A percentile compares a stretch with the other conserved stretches of the same genome.
Evolutionary conservation across 1,140 invertebrate genomes (phyloP).

Genomic region (Camponotus pennsylvanicus): DNA sequence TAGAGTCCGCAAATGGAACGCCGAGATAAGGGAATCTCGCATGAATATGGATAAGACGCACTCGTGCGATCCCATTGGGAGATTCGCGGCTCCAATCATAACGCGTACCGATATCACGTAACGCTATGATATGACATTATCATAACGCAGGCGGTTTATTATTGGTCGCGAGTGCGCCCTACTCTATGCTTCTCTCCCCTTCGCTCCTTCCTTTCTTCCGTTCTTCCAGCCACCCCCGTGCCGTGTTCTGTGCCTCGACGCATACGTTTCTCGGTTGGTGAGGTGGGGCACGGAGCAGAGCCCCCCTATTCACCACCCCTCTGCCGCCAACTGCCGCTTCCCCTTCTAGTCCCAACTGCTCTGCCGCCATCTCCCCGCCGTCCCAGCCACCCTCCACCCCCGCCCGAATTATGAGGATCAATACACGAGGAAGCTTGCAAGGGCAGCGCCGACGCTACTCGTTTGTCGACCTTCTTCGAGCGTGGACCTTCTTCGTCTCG

Average conservation of each 20-base stretch:
- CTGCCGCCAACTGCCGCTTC: constrained; percentile 69
- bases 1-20: constrained; percentile 41
- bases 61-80: constrained; percentile 77
- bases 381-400: constrained; percentile 71
- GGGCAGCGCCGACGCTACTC: constrained; percentile 83
- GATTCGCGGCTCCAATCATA: constrained; percentile 82
- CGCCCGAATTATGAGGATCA: constrained; percentile 86
- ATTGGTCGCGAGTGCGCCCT: constrained; percentile 82
- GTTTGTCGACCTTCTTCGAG: constrained; percentile 80
- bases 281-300: constrained; percentile 78
- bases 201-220: constrained; percentile 81
- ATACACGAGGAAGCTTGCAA: constrained; percentile 85
- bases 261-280: constrained; percentile 81
- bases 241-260: constrained; percentile 77
- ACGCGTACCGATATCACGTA: constrained; percentile 78
- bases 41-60: constrained; percentile 75
- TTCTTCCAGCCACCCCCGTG: constrained; percentile 78
- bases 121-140: constrained; percentile 86
- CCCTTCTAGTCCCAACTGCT: constrained; percentile 60
- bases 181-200: constrained; percentile 71
- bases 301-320: constrained; percentile 69
- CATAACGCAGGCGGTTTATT: constrained; percentile 85
- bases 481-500: constrained; percentile 70
- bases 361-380: constrained; percentile 69
- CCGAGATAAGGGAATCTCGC: constrained; percentile 58